Conservation (phyloP, 2,888 invertebrate species). For the Rhimphoctona megacephalus region DNA sequence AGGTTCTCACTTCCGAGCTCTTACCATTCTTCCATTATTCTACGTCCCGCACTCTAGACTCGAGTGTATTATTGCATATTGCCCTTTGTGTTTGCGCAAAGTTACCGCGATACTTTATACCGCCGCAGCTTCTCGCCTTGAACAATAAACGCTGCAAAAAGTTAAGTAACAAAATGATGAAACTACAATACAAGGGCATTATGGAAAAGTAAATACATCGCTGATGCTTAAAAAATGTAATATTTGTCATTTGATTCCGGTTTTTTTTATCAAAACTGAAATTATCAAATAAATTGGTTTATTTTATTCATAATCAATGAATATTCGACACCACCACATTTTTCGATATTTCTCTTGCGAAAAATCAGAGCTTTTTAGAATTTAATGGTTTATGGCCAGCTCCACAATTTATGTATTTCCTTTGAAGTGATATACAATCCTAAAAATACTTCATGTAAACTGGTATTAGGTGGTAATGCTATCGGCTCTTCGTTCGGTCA, state of each 20-base stretch:
- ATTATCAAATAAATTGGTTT: neutral
- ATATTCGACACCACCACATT: neutral
- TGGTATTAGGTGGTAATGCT: neutral
- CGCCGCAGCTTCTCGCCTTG: neutral
- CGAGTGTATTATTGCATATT: slow-evolving; percentile 42
- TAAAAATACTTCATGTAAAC: neutral
- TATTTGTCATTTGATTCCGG: neutral
- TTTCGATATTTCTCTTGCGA: neutral
- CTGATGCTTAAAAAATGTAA: neutral
- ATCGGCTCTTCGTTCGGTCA: neutral
- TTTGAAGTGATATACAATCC: slow-evolving; percentile 10
- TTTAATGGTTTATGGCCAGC: neutral
- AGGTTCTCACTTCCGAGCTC: slow-evolving; percentile 50
- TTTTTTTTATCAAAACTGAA: neutral
- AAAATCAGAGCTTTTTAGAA: slow-evolving; percentile 5
- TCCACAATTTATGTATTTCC: neutral
- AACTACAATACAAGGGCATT: neutral
- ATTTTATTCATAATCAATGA: neutral
- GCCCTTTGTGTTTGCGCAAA: slow-evolving; percentile 30
- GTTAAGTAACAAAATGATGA: slow-evolving; percentile 5
- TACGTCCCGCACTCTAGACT: neutral
- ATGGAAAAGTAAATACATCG: neutral
- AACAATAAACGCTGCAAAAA: neutral
- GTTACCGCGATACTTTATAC: slow-evolving; percentile 29
- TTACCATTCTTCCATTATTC: slow-evolving; percentile 43